phyloP scores from a whole-genome alignment of 1,140 invertebrate species.

The Pemphigus obesinymphae region DNA sequence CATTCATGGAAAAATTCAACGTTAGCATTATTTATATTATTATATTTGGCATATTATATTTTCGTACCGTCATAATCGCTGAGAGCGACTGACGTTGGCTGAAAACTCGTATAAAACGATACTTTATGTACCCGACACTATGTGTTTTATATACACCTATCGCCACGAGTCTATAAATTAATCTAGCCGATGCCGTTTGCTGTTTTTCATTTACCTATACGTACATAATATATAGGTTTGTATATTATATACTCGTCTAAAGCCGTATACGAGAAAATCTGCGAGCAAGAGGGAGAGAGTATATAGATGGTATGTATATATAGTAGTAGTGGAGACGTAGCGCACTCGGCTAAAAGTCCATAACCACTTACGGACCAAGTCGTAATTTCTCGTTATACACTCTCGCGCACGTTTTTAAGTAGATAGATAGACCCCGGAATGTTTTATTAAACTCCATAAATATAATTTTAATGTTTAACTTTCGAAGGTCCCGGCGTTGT shows the following conservation, averaged over 20 bases:
- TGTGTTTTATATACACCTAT: background rate
- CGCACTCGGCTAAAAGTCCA: background rate
- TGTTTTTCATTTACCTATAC: background rate
- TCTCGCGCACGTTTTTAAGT: background rate
- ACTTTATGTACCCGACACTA: background rate
- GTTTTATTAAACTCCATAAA: slow-evolving; percentile 40
- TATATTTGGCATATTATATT: too few relatives aligned
- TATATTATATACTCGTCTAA: background rate
- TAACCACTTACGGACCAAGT: slow-evolving; percentile 1
- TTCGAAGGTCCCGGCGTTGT: slow-evolving; percentile 15
- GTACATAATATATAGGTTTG: background rate
- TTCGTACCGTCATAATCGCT: too few relatives aligned
- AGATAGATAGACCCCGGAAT: slow-evolving; percentile 22
- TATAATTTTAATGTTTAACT: slow-evolving; percentile 35
- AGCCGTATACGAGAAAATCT: background rate
- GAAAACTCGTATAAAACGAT: too few relatives aligned
- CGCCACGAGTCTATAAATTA: background rate
- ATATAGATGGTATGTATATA: background rate
- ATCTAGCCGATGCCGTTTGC: background rate
- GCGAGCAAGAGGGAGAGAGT: background rate
- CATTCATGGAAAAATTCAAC: too few relatives aligned
- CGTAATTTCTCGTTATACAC: slow-evolving; percentile 18
- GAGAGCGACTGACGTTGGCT: too few relatives aligned
- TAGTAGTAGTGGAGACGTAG: background rate
- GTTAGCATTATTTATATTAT: too few relatives aligned